Base-by-base conservation (phyloP, 2,888 invertebrate species). In the Lepeophtheirus nordmannii region DNA sequence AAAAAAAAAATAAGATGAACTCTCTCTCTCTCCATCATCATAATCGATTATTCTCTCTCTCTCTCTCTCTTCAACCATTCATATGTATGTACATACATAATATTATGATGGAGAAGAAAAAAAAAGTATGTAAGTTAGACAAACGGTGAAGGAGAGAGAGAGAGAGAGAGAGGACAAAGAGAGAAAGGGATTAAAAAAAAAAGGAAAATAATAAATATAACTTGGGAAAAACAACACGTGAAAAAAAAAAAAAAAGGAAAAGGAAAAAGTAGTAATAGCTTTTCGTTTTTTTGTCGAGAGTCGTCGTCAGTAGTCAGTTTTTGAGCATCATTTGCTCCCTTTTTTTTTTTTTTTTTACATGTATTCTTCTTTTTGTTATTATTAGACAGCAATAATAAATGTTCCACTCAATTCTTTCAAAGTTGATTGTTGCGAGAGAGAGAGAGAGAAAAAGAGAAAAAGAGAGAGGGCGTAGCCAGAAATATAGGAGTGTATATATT, bases 201-300 rank as follows among this genome's bases (percentile, higher is more conserved):
- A 46, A 46, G 10, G 14, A 41, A 11, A 41, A 41, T 41, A 46
- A 46, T 46, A 46, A 46, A 5, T 5, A 46, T n/a, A 46, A 46
- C 53, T 17, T 46, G 53, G 53, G 53, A 46, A 46, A 46, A 46
- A 46, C 53, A 46, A 46, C 53, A 46, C 17, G n/a, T 46, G 53
- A 46, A 46, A 46, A 17, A 46, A 46, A 17, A 41, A 41, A 41
- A 14, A 41, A 41, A 41, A 41, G 14, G 41, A 41, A 41, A 17
- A 46, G 17, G 53, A 46, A 17, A 46, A 17, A 46, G 53, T 5
- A 46, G 17, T 46, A 46, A 46, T 46, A 46, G 53, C 53, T 46
- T 46, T 46, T 46, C 53, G 53, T 46, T 46, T n/a, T 46, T 41
- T 14, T 41, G 3, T 30, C 30, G 30, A 30, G 30, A 5, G 3